Evolutionary conservation across 2,113 vertebrate genomes (phyloP), one percentile per base, ranked within the genome.

Genomic region (Poeciliopsis occidentalis): DNA sequence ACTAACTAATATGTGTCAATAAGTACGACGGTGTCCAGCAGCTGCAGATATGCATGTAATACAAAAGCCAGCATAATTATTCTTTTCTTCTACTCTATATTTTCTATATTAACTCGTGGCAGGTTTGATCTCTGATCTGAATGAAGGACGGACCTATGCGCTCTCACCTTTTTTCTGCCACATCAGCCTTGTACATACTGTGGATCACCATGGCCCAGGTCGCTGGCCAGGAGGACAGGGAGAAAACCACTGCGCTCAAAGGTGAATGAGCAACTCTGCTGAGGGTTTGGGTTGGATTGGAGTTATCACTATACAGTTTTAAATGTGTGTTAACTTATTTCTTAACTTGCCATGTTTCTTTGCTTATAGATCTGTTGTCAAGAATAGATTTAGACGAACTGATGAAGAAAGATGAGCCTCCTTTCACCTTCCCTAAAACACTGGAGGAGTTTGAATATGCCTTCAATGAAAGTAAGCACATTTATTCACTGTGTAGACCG

Each of bases 341-440:
- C 26, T 13, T 61, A 61, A 12, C 10, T 3, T 30, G 12, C 24
- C 34, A 44, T 61, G 62, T 69, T 61, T 75, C 34, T 73, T 29
- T 67, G 6, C 17, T 27, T 70, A 82, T 88, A 99, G 97, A 99
- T 94, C 95, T 98, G 82, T 91, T 99, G 67, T 99, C 98, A 86
- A 96, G 96, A 94, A 99, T 99, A 94, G 96, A 99, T 87, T 93
- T 99, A 85, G 97, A 99, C 93, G 97, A 98, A 92, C 94, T 99
- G 72, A 99, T 99, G 98, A 99, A 98, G 95, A 99, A 99, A 92
- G 98, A 99, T 92, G 97, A 99, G 73, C 98, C 97, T 75, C 97
- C 97, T 24, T 95, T 99, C 91, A 94, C 94, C 83, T 99, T 99
- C 92, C 97, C 98, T 83, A 96, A 97, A 93, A 97, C 97, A 41